Base-by-base conservation (phyloP, 2,888 invertebrate genomes). In the Entomobrya proxima region DNA sequence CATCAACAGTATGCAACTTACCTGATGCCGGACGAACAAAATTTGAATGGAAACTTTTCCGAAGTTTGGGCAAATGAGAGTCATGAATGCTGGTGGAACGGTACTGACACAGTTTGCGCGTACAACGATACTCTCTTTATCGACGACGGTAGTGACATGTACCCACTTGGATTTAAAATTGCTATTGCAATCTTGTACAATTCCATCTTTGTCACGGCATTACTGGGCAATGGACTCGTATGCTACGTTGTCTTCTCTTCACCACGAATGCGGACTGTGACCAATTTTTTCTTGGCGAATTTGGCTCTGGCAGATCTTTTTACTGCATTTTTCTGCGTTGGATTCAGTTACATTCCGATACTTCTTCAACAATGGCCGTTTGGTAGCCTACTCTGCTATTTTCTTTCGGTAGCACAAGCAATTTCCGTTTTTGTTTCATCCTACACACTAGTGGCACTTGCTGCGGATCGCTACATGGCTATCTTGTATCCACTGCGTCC, bases 261-360 rank as follows among this genome's bases (percentile, higher is more conserved):
- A 15, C 95, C 96, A 0, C 94, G 96, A 50, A 97, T 98, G 97
- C 94, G 96, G 90, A 97, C 97, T 0, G 97, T 98, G 2, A 98
- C 98, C 55, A 98, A 98, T 92, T 96, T 94, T 92, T 97, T 98
- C 92, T 96, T 98, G 91, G 95, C 96, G 91, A 96, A 87, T 37
- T 37, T 87, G 24, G 87, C 87, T 7, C 74, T 86, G 3, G 96
- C 98, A 52, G 98, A 98, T 91, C 95, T 98, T 86, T 92, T 98
- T 82, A 97, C 98, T 95, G 96, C 97, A 0, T 91, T 96, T 30
- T 95, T 98, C 91, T 98, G 98, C 92, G 95, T 98, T 88, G 98
- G 98, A 2, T 97, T 97, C 91, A 96, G 97, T 1, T 97, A 96
- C 91, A 94, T 97, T 32, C 94, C 97, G 13, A 95, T 95, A 90